phyloP scores from a whole-genome alignment of 2,797 vertebrate species.

The Brachyalestes nurse region DNA sequence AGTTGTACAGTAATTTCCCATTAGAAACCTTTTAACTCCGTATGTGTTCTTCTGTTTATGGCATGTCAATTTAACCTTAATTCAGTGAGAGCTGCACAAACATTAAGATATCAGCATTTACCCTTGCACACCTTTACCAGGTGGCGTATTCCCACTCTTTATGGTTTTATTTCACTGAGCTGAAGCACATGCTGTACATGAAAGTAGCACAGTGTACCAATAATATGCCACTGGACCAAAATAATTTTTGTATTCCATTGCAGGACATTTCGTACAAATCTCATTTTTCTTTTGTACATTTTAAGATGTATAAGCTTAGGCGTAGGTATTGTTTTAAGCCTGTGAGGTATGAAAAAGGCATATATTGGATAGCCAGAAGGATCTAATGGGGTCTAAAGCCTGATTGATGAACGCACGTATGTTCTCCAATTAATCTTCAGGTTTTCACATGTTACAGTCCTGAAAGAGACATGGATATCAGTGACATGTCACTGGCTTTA shows the following conservation, averaged over 20 bases:
- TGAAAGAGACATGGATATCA: background rate
- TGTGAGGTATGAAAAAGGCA: background rate
- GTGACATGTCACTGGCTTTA: conserved; percentile 1
- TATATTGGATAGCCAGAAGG: background rate
- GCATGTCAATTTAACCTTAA: background rate
- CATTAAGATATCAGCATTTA: conserved; percentile 22
- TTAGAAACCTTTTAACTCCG: conserved; percentile 26
- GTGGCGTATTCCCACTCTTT: conserved; percentile 1
- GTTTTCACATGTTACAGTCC: background rate
- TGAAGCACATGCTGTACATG: background rate
- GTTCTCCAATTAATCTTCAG: background rate
- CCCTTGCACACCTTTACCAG: background rate
- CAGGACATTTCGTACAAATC: background rate
- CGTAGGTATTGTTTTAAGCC: too few species aligned
- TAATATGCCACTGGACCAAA: background rate
- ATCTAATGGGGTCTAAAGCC: background rate
- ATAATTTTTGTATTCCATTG: background rate
- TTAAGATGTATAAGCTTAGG: too few species aligned
- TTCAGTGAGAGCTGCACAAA: background rate
- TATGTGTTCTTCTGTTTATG: conserved; percentile 27
- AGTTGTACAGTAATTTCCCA: conserved; percentile 21
- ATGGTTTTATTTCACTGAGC: conserved; percentile 5
- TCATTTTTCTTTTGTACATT: background rate
- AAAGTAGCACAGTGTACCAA: background rate
- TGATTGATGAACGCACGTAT: background rate